Conservation (phyloP, 1,140 invertebrate species). For the Melitaea cinxia region DNA sequence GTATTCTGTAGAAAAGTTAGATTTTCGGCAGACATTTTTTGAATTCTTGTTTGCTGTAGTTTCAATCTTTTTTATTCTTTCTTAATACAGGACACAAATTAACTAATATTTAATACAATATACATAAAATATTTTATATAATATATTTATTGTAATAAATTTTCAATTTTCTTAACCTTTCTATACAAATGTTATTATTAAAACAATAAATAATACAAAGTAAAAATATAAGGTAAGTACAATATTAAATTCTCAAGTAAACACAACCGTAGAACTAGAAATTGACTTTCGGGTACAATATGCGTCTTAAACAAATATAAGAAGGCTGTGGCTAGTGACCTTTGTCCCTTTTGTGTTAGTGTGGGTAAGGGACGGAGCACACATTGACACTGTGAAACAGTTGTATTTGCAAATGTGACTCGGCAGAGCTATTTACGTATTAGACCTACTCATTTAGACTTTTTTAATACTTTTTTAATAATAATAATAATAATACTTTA, state of each 20-base stretch:
- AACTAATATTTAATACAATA: too few relatives aligned
- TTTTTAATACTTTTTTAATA: neutral
- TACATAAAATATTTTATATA: too few relatives aligned
- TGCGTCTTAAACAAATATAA: constrained; percentile 80
- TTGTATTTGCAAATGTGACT: constrained; percentile 77
- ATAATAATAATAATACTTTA: neutral
- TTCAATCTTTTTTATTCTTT: too few relatives aligned
- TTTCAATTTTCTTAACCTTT: too few relatives aligned
- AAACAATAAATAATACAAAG: neutral
- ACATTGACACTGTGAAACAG: constrained; percentile 55
- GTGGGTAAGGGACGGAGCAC: constrained; percentile 68
- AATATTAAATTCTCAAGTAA: constrained; percentile 31
- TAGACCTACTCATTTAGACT: constrained; percentile 33
- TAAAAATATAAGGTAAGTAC: neutral
- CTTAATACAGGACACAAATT: too few relatives aligned
- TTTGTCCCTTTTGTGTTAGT: constrained; percentile 64
- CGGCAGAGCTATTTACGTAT: constrained; percentile 45
- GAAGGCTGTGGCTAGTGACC: constrained; percentile 74
- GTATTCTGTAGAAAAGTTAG: neutral
- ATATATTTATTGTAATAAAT: too few relatives aligned
- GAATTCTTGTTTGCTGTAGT: too few relatives aligned
- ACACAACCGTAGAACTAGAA: constrained; percentile 32
- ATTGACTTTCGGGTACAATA: constrained; percentile 64
- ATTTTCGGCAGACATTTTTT: neutral
- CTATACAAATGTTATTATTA: too few relatives aligned